Conservation (phyloP, 2,888 invertebrate genomes). For the Neelides folsomi region DNA sequence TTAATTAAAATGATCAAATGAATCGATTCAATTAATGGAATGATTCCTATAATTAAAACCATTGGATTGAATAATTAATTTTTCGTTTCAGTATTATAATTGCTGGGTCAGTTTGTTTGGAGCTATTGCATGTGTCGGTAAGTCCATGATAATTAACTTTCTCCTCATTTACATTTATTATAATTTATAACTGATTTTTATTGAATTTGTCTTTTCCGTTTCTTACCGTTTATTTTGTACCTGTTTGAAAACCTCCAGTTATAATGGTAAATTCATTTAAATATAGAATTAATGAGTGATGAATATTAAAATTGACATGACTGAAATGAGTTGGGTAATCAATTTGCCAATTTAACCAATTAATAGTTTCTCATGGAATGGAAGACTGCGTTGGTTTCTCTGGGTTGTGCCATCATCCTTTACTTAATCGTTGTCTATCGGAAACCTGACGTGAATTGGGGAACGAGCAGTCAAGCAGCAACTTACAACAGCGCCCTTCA, state of each 20-base stretch:
- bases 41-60: background rate
- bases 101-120: conserved; percentile 41
- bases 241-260: no score
- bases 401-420: conserved; percentile 39
- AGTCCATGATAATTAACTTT: conserved; percentile 36
- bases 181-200: no score
- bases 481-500: conserved; percentile 44
- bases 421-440: conserved; percentile 44
- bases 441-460: conserved; percentile 51
- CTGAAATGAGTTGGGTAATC: no score
- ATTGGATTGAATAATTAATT: background rate
- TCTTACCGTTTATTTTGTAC: no score
- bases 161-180: no score
- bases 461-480: conserved; percentile 47
- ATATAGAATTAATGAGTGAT: no score
- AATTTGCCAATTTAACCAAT: no score
- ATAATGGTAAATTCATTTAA: no score
- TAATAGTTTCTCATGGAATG: conserved; percentile 42
- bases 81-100: conserved; percentile 39
- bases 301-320: no score
- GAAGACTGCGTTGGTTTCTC: conserved; percentile 43
- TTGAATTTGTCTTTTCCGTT: no score
- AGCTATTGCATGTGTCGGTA: conserved; percentile 36
- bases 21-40: background rate
- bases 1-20: background rate